Conservation (phyloP, 2,113 vertebrate genomes). For the Chrysemys picta region DNA sequence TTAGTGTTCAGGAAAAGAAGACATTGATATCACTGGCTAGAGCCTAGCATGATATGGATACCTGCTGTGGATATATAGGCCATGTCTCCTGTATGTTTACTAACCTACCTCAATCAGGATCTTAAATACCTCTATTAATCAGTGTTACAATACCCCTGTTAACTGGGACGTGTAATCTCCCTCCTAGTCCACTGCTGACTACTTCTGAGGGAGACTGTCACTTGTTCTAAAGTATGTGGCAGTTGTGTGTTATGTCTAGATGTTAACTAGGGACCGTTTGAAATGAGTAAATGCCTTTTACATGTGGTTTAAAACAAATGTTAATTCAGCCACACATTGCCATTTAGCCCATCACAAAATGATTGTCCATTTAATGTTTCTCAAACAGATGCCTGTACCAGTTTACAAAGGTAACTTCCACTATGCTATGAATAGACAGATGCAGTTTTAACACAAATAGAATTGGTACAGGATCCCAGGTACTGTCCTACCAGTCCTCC, state of each 20-base stretch:
- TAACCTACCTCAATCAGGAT: background rate
- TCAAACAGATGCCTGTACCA: background rate
- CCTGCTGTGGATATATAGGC: background rate
- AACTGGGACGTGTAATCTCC: background rate
- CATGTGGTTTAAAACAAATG: background rate
- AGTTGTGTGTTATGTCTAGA: background rate
- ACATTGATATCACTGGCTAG: background rate
- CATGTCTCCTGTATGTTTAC: background rate
- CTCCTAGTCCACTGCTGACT: background rate
- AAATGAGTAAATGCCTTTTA: background rate
- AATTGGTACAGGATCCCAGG: background rate
- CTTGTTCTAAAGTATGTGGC: background rate
- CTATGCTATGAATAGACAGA: no score
- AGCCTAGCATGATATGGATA: background rate
- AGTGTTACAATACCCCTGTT: background rate
- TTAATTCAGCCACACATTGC: background rate
- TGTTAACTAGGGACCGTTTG: background rate
- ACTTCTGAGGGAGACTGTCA: background rate
- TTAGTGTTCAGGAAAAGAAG: background rate
- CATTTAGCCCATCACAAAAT: background rate
- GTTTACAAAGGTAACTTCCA: background rate
- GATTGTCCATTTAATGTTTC: background rate
- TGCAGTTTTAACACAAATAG: background rate
- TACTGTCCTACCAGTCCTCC: background rate
- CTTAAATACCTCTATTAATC: background rate